These are phyloP conservation scores for Priocnemis perturbator DNA, from an alignment of 2,888 invertebrate genomes.

Conservation along the genomic window DNA sequence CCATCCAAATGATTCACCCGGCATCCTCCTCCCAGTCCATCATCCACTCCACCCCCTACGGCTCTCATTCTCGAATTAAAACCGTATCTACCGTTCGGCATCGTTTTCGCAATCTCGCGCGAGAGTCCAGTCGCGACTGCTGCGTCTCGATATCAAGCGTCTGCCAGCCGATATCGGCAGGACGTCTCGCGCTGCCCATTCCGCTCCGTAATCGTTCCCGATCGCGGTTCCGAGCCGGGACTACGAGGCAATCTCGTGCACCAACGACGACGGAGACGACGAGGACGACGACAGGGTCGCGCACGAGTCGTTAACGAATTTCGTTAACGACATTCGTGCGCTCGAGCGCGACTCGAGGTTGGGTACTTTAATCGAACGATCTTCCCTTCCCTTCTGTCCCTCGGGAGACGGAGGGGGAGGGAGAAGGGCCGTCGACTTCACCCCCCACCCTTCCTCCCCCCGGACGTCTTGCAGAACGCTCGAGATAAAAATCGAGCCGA, in stretches of 20 bases:
- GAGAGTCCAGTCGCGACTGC: neutral
- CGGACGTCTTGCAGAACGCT: conserved; percentile 4
- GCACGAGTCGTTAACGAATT: conserved; percentile 62
- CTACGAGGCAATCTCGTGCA: neutral
- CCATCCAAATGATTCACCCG: too few relatives aligned
- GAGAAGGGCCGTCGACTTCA: neutral
- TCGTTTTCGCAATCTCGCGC: neutral
- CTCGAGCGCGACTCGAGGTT: conserved; percentile 45
- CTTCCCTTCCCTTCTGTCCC: conserved; percentile 18
- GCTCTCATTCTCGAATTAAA: neutral
- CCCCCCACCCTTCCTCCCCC: neutral
- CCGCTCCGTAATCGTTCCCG: neutral
- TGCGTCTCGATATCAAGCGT: too few relatives aligned
- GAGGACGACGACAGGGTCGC: conserved; percentile 12
- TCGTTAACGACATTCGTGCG: conserved; percentile 60
- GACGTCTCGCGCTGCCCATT: too few relatives aligned
- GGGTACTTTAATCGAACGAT: conserved; percentile 47
- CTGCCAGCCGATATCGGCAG: too few relatives aligned
- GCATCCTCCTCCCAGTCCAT: too few relatives aligned
- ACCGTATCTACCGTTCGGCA: too few relatives aligned
- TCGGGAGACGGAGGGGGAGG: too few relatives aligned
- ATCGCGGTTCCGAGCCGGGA: neutral
- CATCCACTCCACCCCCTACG: too few relatives aligned
- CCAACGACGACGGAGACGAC: too few relatives aligned
- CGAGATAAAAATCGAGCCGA: conserved; percentile 9